phyloP scores from a whole-genome alignment of 1,140 invertebrate species.

The Ceratina japonica region DNA sequence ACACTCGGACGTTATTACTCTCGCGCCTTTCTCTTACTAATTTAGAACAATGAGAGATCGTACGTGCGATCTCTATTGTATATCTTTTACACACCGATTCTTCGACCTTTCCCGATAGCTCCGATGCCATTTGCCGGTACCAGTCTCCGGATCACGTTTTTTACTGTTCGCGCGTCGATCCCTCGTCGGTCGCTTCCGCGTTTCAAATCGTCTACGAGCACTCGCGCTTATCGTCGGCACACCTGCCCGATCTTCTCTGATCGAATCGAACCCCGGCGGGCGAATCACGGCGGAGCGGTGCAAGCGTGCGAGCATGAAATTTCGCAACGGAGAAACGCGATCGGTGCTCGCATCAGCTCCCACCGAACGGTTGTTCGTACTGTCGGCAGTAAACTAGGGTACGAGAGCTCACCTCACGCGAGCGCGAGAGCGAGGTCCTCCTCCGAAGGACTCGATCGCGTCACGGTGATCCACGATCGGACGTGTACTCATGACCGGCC shows the following conservation, averaged over 20 bases:
- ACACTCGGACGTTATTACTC: background rate
- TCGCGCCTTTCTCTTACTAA: background rate
- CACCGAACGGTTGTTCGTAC: conserved; percentile 50
- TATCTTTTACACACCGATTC: conserved; percentile 33
- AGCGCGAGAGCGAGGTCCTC: conserved; percentile 57
- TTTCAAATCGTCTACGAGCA: conserved; percentile 12
- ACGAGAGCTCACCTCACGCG: conserved; percentile 53
- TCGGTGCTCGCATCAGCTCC: conserved; percentile 49
- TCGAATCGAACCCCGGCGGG: background rate
- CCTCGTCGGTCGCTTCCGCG: background rate
- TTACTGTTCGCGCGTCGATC: background rate
- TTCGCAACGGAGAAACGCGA: conserved; percentile 61
- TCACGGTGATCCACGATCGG: conserved; percentile 35
- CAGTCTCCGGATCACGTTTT: background rate
- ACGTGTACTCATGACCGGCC: background rate
- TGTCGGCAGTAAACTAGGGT: conserved; percentile 70
- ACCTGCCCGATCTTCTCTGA: conserved; percentile 7
- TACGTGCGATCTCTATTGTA: background rate
- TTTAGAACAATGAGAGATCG: background rate
- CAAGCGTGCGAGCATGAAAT: conserved; percentile 28
- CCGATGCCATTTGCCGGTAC: conserved; percentile 24
- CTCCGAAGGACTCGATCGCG: conserved; percentile 56
- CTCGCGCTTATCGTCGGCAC: background rate
- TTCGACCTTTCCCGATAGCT: conserved; percentile 18
- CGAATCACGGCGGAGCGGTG: conserved; percentile 17